Evolutionary conservation across 2,113 vertebrate genomes (phyloP).

Genomic region (Microcebus lehilahytsara): DNA sequence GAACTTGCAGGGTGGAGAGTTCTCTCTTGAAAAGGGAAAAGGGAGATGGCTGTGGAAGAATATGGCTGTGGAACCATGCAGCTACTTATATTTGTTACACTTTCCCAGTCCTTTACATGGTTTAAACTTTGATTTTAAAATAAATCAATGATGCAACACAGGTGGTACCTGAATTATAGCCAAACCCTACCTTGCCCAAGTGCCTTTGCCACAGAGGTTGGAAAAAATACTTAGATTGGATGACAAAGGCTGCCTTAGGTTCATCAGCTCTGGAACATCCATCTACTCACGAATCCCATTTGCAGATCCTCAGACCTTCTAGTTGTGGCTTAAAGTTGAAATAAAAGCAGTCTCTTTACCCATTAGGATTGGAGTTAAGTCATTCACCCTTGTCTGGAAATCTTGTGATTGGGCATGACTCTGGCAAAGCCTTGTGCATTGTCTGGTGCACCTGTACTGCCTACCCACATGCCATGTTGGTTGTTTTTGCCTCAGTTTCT

Average conservation of each 20-base stretch:
- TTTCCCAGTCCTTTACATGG: not conserved
- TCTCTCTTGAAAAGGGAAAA: not conserved
- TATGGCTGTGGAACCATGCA: not conserved
- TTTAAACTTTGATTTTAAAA: slow-evolving; percentile 11
- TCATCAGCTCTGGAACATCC: not conserved
- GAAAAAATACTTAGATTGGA: not conserved
- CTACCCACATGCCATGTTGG: not conserved
- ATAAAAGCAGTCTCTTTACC: not conserved
- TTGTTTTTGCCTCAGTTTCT: not conserved
- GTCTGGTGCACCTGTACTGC: not conserved
- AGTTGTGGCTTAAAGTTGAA: not conserved
- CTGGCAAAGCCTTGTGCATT: not conserved
- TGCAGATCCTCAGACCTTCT: not conserved
- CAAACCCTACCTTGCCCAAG: not conserved
- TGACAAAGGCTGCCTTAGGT: not conserved
- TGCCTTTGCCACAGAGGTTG: not conserved
- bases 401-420: not conserved
- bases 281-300: not conserved
- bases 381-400: not conserved
- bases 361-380: not conserved
- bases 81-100: not conserved
- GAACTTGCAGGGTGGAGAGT: not conserved
- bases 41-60: not conserved
- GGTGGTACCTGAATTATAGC: not conserved
- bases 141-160: not conserved